These are phyloP conservation scores for Lysiphlebus fabarum DNA, from an alignment of 1,140 invertebrate species.

Conservation along the genomic window DNA sequence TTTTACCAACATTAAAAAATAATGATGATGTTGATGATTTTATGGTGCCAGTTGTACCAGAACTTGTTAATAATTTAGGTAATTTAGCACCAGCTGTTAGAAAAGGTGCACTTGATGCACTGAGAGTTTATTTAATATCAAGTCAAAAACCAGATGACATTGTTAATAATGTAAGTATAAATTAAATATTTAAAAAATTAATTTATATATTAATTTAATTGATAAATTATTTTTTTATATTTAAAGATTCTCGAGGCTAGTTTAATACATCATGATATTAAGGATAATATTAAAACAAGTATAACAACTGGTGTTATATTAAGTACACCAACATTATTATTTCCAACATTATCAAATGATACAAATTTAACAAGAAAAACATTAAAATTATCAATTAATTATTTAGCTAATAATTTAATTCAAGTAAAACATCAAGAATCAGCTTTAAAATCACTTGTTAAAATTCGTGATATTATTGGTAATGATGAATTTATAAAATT, in stretches of 20 bases:
- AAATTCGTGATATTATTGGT: constrained; percentile 65
- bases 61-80: constrained; percentile 70
- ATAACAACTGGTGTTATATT: constrained; percentile 66
- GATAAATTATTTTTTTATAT: constrained; percentile 32
- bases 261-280: constrained; percentile 57
- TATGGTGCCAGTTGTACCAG: constrained; percentile 60
- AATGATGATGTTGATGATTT: constrained; percentile 60
- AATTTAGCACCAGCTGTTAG: constrained; percentile 72
- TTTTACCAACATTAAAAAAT: constrained; percentile 64
- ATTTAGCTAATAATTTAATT: constrained; percentile 64
- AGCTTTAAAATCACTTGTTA: constrained; percentile 63
- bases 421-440: constrained; percentile 68
- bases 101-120: constrained; percentile 69
- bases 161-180: constrained; percentile 33
- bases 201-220: background rate
- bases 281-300: constrained; percentile 60
- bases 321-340: constrained; percentile 64
- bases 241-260: constrained; percentile 65
- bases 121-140: constrained; percentile 65
- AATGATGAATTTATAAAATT: constrained; percentile 61
- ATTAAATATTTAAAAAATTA: no score
- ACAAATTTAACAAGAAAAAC: constrained; percentile 46
- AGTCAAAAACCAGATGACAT: constrained; percentile 47
- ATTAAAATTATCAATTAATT: constrained; percentile 55
- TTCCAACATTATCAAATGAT: constrained; percentile 43